Percentiles rank a stretch among this genome's conserved stretches.
Evolutionary conservation across 2,888 invertebrate species (phyloP).

Genomic region (Herminia tarsipennalis): DNA sequence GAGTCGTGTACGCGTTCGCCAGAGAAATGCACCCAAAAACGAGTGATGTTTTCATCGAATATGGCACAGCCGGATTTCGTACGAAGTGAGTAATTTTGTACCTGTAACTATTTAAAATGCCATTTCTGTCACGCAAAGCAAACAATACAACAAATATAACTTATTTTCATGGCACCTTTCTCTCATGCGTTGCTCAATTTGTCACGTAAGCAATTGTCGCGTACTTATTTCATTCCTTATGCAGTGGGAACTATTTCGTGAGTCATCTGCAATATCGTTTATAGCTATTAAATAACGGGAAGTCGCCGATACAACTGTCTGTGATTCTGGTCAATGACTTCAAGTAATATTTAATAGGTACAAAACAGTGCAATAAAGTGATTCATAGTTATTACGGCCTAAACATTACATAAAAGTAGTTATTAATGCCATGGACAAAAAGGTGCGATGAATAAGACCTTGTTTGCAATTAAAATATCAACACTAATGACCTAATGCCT

Average conservation of each 20-base stretch:
- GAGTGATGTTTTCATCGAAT: conserved; percentile 88
- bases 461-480: conserved; percentile 21
- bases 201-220: conserved; percentile 61
- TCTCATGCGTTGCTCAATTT: conserved; percentile 41
- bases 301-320: conserved; percentile 58
- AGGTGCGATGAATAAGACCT: conserved; percentile 13
- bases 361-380: conserved; percentile 57
- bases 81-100: conserved; percentile 87
- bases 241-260: conserved; percentile 48
- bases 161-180: conserved; percentile 51
- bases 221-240: conserved; percentile 20
- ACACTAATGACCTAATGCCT: conserved; percentile 7
- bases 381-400: conserved; percentile 9
- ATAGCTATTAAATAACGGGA: conserved; percentile 78
- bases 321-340: conserved; percentile 77
- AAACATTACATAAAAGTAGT: conserved; percentile 1
- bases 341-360: conserved; percentile 49
- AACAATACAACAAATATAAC: conserved; percentile 43
- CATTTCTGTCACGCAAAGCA: conserved; percentile 43
- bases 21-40: conserved; percentile 92
- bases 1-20: conserved; percentile 91
- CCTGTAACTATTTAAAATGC: conserved; percentile 38
- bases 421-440: conserved; percentile 11
- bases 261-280: conserved; percentile 67
- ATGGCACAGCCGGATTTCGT: conserved; percentile 95